Conservation (phyloP, 2,888 invertebrate genomes). For the Orgyia antiqua region DNA sequence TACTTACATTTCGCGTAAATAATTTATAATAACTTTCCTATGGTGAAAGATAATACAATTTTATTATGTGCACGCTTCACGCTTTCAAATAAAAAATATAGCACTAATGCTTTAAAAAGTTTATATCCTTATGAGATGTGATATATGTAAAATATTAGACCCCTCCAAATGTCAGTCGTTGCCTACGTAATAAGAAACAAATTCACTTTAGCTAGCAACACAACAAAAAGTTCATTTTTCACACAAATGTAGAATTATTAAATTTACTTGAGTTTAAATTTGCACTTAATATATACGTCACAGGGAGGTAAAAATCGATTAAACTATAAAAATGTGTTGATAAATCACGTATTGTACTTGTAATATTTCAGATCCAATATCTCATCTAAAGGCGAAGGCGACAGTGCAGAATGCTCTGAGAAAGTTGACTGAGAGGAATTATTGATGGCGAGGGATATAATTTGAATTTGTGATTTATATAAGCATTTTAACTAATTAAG, state of each 20-base stretch:
- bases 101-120: constrained; percentile 70
- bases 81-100: constrained; percentile 67
- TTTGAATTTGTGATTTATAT: constrained; percentile 49
- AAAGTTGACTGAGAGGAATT: constrained; percentile 74
- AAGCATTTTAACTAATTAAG: constrained; percentile 54
- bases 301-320: constrained; percentile 15
- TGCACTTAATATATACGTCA: constrained; percentile 25
- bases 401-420: constrained; percentile 75
- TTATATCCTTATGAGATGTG: constrained; percentile 37
- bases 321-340: neutral
- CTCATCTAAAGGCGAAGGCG: constrained; percentile 75
- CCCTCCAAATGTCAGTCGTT: constrained; percentile 24
- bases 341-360: constrained; percentile 18
- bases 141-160: constrained; percentile 34
- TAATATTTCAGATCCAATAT: constrained; percentile 70
- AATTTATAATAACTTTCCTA: constrained; percentile 68
- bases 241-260: constrained; percentile 24
- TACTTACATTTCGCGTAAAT: constrained; percentile 64
- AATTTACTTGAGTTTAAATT: constrained; percentile 15
- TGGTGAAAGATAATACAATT: constrained; percentile 53
- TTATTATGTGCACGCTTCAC: constrained; percentile 73
- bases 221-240: constrained; percentile 26
- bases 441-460: constrained; percentile 42
- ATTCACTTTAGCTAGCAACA: constrained; percentile 17
- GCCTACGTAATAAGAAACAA: too few relatives aligned